Conservation (phyloP, 2,888 invertebrate species). For the Pollenia labialis region DNA sequence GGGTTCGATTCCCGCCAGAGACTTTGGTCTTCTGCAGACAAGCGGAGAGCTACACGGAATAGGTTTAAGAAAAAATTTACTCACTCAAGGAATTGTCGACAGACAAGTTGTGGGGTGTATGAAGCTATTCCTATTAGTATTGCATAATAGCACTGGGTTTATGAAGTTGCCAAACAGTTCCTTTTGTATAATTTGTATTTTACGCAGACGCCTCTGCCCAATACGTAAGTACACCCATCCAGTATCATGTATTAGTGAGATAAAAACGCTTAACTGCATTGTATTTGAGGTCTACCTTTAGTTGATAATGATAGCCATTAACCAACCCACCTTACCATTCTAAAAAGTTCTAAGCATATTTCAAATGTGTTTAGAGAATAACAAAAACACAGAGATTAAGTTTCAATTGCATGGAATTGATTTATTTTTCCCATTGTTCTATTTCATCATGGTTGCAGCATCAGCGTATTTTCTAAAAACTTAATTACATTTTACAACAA, state of each 20-base stretch:
- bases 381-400: conserved; percentile 12
- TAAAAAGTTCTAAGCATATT: conserved; percentile 23
- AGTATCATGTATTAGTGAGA: too few relatives aligned
- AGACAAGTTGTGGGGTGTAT: too few relatives aligned
- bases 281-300: conserved; percentile 15
- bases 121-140: too few relatives aligned
- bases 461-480: conserved; percentile 26
- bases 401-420: conserved; percentile 51
- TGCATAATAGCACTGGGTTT: too few relatives aligned
- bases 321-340: neutral
- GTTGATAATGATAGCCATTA: conserved; percentile 10
- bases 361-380: conserved; percentile 8
- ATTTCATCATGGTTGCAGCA: neutral
- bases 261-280: neutral
- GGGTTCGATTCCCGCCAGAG: too few relatives aligned
- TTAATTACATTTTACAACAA: conserved; percentile 35
- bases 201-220: neutral
- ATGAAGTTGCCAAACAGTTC: too few relatives aligned
- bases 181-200: neutral
- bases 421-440: conserved; percentile 36
- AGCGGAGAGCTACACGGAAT: too few relatives aligned
- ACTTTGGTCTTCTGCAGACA: too few relatives aligned
- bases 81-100: too few relatives aligned
- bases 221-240: neutral
- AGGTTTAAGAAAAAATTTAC: too few relatives aligned